Conservation (phyloP, 2,113 vertebrate species). For the Pelmatolapia mariae region DNA sequence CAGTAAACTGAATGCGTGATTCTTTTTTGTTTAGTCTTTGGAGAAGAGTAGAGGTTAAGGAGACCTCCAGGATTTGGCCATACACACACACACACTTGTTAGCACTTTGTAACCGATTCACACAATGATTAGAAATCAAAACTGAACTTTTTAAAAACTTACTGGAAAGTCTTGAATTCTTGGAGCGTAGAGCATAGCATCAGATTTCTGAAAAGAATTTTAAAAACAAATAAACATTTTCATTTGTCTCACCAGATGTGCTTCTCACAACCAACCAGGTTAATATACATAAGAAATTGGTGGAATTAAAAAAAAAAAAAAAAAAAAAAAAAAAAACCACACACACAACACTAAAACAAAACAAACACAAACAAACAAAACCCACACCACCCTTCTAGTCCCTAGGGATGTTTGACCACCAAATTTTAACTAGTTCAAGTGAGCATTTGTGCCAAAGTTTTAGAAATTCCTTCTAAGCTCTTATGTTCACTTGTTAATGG, state of each 20-base stretch:
- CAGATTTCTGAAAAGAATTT: constrained; percentile 47
- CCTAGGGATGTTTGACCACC: background rate
- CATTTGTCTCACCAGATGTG: background rate
- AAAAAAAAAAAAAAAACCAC: accelerated
- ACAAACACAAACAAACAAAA: accelerated
- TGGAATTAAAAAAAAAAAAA: background rate
- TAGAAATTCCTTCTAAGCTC: background rate
- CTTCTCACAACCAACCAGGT: background rate
- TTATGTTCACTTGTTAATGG: background rate
- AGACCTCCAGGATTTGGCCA: background rate
- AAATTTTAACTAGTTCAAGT: background rate
- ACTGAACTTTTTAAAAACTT: constrained; percentile 9
- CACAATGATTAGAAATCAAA: background rate
- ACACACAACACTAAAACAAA: no score
- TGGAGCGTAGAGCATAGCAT: constrained; percentile 60
- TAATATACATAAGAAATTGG: background rate
- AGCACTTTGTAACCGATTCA: background rate
- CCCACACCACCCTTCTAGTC: background rate
- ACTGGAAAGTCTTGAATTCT: constrained; percentile 11
- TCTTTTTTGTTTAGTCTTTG: background rate
- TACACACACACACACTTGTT: background rate
- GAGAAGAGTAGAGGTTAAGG: background rate
- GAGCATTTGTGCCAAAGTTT: background rate
- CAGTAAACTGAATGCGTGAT: background rate
- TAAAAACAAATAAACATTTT: background rate